Base-by-base conservation (phyloP, 2,113 vertebrate species). In the Ascaphus truei region DNA sequence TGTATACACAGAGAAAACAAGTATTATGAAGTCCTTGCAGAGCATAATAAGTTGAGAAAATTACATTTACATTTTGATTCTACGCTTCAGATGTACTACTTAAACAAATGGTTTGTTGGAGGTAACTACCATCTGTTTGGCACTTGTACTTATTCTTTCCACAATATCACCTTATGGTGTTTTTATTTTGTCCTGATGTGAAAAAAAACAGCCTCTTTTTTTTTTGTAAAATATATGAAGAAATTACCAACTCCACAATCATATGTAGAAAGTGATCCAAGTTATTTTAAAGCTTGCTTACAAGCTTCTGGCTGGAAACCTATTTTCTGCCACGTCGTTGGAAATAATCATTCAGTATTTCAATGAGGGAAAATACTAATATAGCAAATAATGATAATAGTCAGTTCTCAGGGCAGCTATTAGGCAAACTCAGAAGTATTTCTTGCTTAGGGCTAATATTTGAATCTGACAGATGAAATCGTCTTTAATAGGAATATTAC, bases 131-230 rank as follows among this genome's bases (percentile, higher is more conserved):
- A 68, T 68, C 55, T 68, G 65, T 43, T 68, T 59, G 51, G 27
- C 18, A 47, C 36, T 33, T n/a, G n/a, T n/a, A n/a, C n/a, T n/a
- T n/a, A n/a, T n/a, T n/a, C n/a, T n/a, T 68, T 57, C 36, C 26
- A 58, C 30, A 59, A 34, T 68, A 50, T 34, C 55, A 68, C 53
- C 65, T 68, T 68, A 58, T 68, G 65, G 53, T 58, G 53, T 59
- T 58, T 68, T 56, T 58, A 50, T 68, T 30, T 58, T 36, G 16
- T 68, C 53, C n/a, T 27, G 22, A 68, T 50, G 55, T 48, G 65
- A 68, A 52, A 23, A 36, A 43, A 23, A 66, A 45, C 23, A 43
- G 27, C 3, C 16, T 56, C 52, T 48, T 27, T 30, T 59, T 56
- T 57, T 48, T 27, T 30, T 59, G 20, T 50, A 31, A 29, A 26